Conservation (phyloP, 1,140 invertebrate genomes). For the Drosophila santomea region DNA sequence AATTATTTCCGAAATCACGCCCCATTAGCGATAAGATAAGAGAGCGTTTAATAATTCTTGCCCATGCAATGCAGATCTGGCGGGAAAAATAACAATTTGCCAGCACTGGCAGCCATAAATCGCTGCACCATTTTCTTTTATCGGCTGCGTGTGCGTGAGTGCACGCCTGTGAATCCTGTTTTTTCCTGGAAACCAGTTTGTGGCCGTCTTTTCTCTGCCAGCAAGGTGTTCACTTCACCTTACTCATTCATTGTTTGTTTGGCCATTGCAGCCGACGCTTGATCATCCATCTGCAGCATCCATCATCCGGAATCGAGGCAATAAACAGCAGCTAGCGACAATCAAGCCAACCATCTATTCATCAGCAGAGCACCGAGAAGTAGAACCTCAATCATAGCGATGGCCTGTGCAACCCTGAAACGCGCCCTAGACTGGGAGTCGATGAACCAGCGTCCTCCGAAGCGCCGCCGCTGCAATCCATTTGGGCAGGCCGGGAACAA, state of each 20-base stretch:
- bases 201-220: constrained; percentile 27
- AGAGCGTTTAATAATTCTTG: not conserved
- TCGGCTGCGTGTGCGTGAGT: constrained; percentile 24
- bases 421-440: constrained; percentile 97
- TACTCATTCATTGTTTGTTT: constrained; percentile 39
- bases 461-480: constrained; percentile 94
- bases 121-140: constrained; percentile 76
- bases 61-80: not conserved
- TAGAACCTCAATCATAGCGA: constrained; percentile 83
- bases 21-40: constrained; percentile 23
- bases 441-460: constrained; percentile 91
- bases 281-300: constrained; percentile 23
- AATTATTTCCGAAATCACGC: constrained; percentile 3
- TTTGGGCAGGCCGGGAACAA: constrained; percentile 90
- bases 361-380: constrained; percentile 7
- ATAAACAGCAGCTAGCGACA: constrained; percentile 39
- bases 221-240: constrained; percentile 35
- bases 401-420: constrained; percentile 98
- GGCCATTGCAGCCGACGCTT: constrained; percentile 15
- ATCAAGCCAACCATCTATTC: constrained; percentile 12
- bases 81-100: not conserved
- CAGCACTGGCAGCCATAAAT: constrained; percentile 58
- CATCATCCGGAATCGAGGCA: constrained; percentile 43
- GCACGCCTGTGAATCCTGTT: constrained; percentile 68
- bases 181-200: constrained; percentile 78